Percentiles rank a stretch among this genome's conserved stretches.
Evolutionary conservation across 2,113 vertebrate species (phyloP).

Genomic region (Indicator maculatus): DNA sequence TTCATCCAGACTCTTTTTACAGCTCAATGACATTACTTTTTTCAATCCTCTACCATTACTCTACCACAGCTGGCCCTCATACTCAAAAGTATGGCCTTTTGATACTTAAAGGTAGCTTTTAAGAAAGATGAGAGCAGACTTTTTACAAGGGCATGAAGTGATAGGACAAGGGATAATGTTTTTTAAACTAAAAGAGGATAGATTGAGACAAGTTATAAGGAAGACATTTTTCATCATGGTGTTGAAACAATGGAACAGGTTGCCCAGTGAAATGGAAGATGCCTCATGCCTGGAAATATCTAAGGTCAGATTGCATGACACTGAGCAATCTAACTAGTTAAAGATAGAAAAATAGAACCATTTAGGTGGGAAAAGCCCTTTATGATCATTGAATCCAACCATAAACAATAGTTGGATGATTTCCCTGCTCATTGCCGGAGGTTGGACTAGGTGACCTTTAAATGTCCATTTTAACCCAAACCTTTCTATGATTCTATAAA

Average conservation of each 20-base stretch:
- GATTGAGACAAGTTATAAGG: no score
- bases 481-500: background rate
- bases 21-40: background rate
- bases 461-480: background rate
- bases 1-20: background rate
- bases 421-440: no score
- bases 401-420: no score
- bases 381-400: no score
- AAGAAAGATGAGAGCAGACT: background rate
- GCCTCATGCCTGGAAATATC: background rate
- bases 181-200: background rate
- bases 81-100: background rate
- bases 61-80: background rate
- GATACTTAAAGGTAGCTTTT: background rate
- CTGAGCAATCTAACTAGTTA: no score
- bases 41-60: background rate
- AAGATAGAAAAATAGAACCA: no score
- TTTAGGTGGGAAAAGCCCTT: no score
- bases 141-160: background rate
- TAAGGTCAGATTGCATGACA: no score
- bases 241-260: background rate
- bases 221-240: background rate
- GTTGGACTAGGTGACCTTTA: no score
- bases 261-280: background rate
- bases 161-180: accelerated